Evolutionary conservation across 2,888 invertebrate genomes (phyloP).

Genomic region (Acanthopleura granulata): DNA sequence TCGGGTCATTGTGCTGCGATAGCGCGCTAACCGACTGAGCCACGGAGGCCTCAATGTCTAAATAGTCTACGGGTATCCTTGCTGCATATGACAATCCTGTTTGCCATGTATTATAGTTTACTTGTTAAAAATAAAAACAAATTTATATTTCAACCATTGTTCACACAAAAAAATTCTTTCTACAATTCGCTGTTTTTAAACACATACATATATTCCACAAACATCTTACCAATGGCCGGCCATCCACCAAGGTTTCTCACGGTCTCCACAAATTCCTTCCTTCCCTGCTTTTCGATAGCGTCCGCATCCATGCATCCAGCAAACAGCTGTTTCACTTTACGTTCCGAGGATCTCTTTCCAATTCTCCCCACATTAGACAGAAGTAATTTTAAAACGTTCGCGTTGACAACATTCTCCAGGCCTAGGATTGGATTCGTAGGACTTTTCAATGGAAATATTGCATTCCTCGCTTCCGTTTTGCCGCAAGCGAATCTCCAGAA

Average conservation of each 20-base stretch:
- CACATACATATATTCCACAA: too few species aligned
- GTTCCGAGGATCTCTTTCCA: background rate
- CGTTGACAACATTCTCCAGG: background rate
- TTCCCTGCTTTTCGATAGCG: background rate
- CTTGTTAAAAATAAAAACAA: too few species aligned
- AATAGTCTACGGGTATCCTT: too few species aligned
- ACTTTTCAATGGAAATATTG: background rate
- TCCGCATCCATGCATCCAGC: background rate
- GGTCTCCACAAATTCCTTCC: background rate
- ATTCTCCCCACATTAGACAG: background rate
- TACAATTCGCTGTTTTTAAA: too few species aligned
- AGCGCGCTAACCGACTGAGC: too few species aligned
- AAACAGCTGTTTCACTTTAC: constrained; percentile 7
- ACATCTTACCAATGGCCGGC: background rate
- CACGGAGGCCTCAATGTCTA: too few species aligned
- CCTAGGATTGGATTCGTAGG: background rate
- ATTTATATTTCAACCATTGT: too few species aligned
- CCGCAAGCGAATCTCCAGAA: constrained; percentile 1
- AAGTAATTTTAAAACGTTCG: background rate
- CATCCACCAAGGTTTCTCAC: background rate
- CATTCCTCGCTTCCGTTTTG: background rate
- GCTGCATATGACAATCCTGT: too few species aligned
- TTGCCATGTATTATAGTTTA: too few species aligned
- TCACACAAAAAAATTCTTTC: too few species aligned
- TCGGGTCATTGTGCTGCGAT: too few species aligned